Evolutionary conservation across 2,113 vertebrate species (phyloP).

Genomic region (Myxocyprinus asiaticus): DNA sequence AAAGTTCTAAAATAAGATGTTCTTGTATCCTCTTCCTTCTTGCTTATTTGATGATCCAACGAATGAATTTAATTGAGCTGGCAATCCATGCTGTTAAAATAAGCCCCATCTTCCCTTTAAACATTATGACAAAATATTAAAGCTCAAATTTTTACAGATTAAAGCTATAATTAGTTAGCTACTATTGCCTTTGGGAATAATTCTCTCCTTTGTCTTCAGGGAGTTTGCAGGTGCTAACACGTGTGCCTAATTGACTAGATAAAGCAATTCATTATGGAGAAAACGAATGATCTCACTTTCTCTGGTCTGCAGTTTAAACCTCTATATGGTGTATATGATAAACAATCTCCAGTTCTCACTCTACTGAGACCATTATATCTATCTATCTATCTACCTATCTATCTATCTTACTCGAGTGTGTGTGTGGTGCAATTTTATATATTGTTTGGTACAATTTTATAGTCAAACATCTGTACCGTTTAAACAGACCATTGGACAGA

Average conservation of each 20-base stretch:
- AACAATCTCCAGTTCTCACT: background rate
- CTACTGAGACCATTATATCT: background rate
- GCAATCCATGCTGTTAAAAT: background rate
- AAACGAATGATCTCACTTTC: conserved; percentile 26
- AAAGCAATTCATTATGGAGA: conserved; percentile 52
- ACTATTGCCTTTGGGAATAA: conserved; percentile 27
- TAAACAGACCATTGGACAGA: background rate
- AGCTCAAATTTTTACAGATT: conserved; percentile 24
- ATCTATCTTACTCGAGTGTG: background rate
- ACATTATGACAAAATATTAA: conserved; percentile 47
- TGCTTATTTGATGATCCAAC: background rate
- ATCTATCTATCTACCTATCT: background rate
- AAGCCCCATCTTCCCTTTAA: conserved; percentile 30
- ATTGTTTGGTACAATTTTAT: background rate
- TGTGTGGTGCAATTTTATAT: no score
- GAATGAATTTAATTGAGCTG: background rate
- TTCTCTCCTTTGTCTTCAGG: conserved; percentile 52
- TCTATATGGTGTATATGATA: background rate
- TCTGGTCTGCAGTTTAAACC: conserved; percentile 1
- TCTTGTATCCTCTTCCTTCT: background rate
- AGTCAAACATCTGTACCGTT: background rate
- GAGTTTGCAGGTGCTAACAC: conserved; percentile 55
- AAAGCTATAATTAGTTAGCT: conserved; percentile 37
- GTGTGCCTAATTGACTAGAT: conserved; percentile 51
- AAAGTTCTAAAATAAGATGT: no score